phyloP scores from a whole-genome alignment of 1,140 invertebrate species.

The Sycophila sp. region DNA sequence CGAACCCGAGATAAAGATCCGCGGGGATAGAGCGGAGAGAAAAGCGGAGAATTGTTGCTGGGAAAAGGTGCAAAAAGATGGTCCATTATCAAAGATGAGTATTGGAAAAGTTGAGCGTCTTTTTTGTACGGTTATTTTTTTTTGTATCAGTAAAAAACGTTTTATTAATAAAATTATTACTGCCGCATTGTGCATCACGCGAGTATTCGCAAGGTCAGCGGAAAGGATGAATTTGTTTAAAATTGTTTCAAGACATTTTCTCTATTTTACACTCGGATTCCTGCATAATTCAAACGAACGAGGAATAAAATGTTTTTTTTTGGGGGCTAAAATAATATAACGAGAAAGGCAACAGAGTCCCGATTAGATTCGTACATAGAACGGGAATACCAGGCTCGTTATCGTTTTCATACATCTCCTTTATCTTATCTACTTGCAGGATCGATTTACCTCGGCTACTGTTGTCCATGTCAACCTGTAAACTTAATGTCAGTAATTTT shows the following conservation, averaged over 20 bases:
- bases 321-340: background rate
- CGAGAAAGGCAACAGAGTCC: background rate
- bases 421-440: slow-evolving; percentile 22
- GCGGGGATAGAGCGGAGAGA: background rate
- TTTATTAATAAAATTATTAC: too few species aligned
- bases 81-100: background rate
- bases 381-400: slow-evolving; percentile 8
- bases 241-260: too few species aligned
- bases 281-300: too few species aligned
- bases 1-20: background rate
- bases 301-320: background rate
- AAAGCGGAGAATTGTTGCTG: background rate
- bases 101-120: too few species aligned
- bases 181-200: too few species aligned
- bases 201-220: too few species aligned
- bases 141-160: too few species aligned
- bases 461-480: slow-evolving; percentile 27
- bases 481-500: slow-evolving; percentile 28
- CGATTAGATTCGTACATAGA: slow-evolving; percentile 8
- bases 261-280: too few species aligned
- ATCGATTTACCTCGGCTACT: slow-evolving; percentile 28
- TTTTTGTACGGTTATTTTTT: too few species aligned
- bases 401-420: slow-evolving; percentile 17
- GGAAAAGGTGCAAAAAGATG: background rate
- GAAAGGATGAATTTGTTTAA: too few species aligned